phyloP scores from a whole-genome alignment of 2,797 vertebrate genomes.

The Hydrolagus colliei region DNA sequence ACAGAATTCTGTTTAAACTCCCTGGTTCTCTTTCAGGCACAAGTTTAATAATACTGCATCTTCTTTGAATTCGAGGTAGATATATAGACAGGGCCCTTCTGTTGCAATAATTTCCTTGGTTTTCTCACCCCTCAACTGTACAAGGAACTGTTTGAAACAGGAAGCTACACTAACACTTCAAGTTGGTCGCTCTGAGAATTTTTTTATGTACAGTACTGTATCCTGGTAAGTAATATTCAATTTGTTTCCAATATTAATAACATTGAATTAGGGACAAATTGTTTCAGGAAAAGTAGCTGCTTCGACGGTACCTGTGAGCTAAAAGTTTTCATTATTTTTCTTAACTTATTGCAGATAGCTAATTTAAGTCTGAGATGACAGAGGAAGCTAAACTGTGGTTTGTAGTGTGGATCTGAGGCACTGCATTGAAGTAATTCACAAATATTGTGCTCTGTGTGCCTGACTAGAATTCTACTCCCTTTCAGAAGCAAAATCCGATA shows the following conservation, averaged over 20 bases:
- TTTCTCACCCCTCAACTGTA: not conserved
- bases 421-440: not conserved
- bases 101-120: conserved; percentile 24
- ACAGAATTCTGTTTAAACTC: not conserved
- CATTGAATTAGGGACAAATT: not conserved
- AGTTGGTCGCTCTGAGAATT: not conserved
- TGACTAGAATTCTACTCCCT: not conserved
- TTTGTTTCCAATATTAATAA: not conserved
- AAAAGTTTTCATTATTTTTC: not conserved
- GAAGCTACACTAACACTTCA: not conserved
- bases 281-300: not conserved
- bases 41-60: not conserved
- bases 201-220: too few species aligned
- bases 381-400: not conserved
- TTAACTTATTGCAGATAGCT: not conserved
- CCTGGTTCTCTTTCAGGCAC: too few species aligned
- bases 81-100: not conserved
- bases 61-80: not conserved
- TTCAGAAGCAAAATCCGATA: not conserved
- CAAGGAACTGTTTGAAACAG: conserved; percentile 18
- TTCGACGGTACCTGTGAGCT: not conserved
- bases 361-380: not conserved
- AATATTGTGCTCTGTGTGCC: not conserved
- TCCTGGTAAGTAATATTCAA: conserved; percentile 1
- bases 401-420: not conserved